Evolutionary conservation across 2,113 vertebrate species (phyloP).

Genomic region (Columbina picui): DNA sequence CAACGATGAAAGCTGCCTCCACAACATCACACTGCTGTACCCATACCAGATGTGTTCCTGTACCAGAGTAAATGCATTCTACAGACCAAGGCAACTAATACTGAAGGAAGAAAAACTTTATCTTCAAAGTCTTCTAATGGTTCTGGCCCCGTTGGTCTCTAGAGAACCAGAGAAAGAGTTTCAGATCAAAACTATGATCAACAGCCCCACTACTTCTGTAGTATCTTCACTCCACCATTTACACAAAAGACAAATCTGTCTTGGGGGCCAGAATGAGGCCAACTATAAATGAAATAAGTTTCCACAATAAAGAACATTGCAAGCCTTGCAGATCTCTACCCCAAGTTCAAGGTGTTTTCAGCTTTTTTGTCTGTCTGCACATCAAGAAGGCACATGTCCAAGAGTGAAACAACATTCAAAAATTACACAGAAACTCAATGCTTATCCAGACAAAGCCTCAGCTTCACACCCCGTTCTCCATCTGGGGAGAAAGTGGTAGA

Average conservation of each 20-base stretch:
- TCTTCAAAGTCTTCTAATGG: background rate
- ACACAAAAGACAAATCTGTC: background rate
- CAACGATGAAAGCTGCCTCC: fast-evolving
- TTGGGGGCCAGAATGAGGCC: background rate
- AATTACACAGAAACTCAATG: background rate
- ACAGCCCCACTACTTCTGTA: background rate
- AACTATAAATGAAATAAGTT: background rate
- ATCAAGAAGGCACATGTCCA: background rate
- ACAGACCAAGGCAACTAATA: background rate
- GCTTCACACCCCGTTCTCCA: background rate
- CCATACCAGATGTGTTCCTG: background rate
- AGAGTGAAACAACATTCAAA: background rate
- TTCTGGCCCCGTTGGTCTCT: background rate
- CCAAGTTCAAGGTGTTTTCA: background rate
- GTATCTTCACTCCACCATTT: background rate
- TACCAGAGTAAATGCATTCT: background rate
- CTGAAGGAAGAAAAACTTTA: background rate
- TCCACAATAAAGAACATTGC: background rate
- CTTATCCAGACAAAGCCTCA: background rate
- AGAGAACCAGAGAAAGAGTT: background rate
- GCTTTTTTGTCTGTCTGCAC: background rate
- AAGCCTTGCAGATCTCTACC: background rate
- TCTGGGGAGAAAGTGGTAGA: background rate
- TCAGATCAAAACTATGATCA: background rate
- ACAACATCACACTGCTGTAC: background rate